These are phyloP conservation scores for Amphiprion percula DNA, from an alignment of 2,113 vertebrate species.

Conservation along the genomic window DNA sequence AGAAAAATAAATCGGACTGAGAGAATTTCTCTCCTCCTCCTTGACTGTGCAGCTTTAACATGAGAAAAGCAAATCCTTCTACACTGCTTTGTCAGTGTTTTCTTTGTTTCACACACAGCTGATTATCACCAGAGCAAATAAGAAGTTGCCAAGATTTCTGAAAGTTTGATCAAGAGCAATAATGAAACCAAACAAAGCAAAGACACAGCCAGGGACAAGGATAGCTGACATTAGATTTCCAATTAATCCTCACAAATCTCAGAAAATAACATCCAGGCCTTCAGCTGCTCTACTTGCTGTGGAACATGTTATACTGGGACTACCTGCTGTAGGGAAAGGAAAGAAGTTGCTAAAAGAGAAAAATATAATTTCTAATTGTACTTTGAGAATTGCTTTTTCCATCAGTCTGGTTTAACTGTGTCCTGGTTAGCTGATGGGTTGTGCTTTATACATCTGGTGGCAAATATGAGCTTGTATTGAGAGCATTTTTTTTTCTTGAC, in stretches of 20 bases:
- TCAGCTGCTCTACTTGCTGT: slow-evolving; percentile 20
- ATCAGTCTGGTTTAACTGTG: neutral
- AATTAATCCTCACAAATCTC: slow-evolving; percentile 24
- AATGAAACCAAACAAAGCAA: neutral
- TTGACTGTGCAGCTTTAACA: no score
- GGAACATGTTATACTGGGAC: neutral
- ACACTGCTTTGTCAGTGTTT: neutral
- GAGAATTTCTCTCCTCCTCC: no score
- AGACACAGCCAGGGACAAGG: neutral
- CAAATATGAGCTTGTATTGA: neutral
- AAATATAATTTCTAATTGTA: slow-evolving; percentile 7
- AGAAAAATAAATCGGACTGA: no score
- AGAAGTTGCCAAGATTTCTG: neutral
- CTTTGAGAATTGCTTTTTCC: slow-evolving; percentile 27
- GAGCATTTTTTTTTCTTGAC: neutral
- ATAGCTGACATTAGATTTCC: neutral
- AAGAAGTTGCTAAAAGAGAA: neutral
- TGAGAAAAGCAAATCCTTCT: neutral
- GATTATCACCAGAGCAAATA: neutral
- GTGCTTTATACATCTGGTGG: neutral
- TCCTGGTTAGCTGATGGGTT: neutral
- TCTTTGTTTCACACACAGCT: slow-evolving; percentile 5
- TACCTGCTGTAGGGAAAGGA: slow-evolving; percentile 15
- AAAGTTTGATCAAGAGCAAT: neutral
- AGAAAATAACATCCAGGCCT: slow-evolving; percentile 1